phyloP scores from a whole-genome alignment of 2,888 invertebrate species.

The Hypselothyrea guttata region DNA sequence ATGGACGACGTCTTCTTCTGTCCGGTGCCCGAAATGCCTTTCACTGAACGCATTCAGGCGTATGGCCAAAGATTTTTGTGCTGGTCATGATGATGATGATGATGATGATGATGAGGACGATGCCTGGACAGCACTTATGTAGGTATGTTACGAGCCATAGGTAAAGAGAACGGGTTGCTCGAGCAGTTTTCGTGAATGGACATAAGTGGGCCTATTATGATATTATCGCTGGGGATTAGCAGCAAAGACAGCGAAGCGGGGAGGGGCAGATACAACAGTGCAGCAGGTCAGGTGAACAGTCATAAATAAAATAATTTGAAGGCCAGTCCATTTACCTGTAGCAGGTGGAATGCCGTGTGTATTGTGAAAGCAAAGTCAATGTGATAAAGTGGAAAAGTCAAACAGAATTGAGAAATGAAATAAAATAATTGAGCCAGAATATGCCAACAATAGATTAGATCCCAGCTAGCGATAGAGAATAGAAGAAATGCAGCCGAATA shows the following conservation, averaged over 20 bases:
- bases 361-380: constrained; percentile 23
- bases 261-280: constrained; percentile 28
- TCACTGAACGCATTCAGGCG: constrained; percentile 69
- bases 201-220: constrained; percentile 59
- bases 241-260: constrained; percentile 3
- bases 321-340: constrained; percentile 35
- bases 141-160: constrained; percentile 27
- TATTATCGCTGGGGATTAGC: constrained; percentile 58
- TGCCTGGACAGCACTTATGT: constrained; percentile 50
- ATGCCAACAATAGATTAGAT: constrained; percentile 31
- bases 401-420: constrained; percentile 25
- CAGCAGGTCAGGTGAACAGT: constrained; percentile 37
- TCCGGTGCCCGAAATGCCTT: constrained; percentile 65
- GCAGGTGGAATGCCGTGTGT: constrained; percentile 36
- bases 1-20: constrained; percentile 49
- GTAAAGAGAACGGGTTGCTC: constrained; percentile 46
- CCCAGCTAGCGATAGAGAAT: constrained; percentile 29
- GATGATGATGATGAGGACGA: constrained; percentile 32
- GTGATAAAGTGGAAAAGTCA: constrained; percentile 26
- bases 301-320: constrained; percentile 38
- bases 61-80: constrained; percentile 73
- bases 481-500: not conserved
- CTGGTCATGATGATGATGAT: constrained; percentile 58
- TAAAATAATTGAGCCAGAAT: constrained; percentile 40
- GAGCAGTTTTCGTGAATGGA: constrained; percentile 50